These are phyloP conservation scores for Andrena praecox DNA, from an alignment of 2,888 invertebrate species.

Conservation along the genomic window DNA sequence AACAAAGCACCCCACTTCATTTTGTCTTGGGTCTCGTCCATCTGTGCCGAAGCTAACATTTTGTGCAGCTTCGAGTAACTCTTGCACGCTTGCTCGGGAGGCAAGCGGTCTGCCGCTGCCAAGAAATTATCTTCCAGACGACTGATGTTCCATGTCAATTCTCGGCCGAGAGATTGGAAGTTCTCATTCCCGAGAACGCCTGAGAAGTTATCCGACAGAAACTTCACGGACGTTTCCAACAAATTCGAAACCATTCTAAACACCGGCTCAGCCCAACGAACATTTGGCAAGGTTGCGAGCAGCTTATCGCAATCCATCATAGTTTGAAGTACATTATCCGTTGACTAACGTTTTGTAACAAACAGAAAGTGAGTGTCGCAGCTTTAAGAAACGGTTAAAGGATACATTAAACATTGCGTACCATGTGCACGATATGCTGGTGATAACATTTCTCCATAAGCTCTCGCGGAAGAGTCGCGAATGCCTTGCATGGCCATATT, in stretches of 20 bases:
- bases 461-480: conserved; percentile 93
- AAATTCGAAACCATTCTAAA: conserved; percentile 92
- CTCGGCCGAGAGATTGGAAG: conserved; percentile 89
- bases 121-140: conserved; percentile 92
- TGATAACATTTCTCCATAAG: conserved; percentile 93
- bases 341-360: conserved; percentile 85
- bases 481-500: conserved; percentile 96
- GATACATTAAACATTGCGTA: conserved; percentile 72
- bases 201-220: conserved; percentile 91
- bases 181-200: conserved; percentile 89
- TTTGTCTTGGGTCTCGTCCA: conserved; percentile 83
- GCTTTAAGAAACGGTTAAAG: neutral
- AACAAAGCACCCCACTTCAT: conserved; percentile 86
- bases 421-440: conserved; percentile 92
- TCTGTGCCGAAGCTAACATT: conserved; percentile 77
- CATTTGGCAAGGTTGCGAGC: conserved; percentile 90
- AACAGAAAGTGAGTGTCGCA: conserved; percentile 16
- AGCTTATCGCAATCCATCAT: conserved; percentile 94
- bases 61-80: conserved; percentile 87
- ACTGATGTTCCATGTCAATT: conserved; percentile 90
- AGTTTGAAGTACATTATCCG: conserved; percentile 93
- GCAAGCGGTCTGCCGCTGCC: conserved; percentile 91
- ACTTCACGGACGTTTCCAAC: conserved; percentile 92
- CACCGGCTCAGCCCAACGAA: conserved; percentile 94
- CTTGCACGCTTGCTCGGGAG: conserved; percentile 93